Conservation (phyloP, 2,113 vertebrate genomes). For the Pelecanoides urinatrix region DNA sequence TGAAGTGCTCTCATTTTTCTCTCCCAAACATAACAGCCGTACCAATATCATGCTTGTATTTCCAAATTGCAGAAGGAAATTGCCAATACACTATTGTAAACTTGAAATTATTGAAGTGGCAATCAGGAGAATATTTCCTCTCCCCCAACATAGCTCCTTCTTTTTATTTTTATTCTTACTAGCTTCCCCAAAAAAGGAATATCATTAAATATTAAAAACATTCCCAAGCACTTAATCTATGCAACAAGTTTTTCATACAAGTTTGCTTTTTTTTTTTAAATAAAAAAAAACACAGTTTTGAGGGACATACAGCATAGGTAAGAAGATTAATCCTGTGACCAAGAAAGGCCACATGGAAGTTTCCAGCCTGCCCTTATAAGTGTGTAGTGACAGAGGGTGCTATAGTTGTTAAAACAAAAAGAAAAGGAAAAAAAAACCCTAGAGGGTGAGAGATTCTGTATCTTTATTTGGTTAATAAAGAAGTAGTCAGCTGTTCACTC, state of each 20-base stretch:
- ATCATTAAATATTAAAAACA: not conserved
- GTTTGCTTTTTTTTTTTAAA: not conserved
- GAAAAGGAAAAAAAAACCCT: too few species aligned
- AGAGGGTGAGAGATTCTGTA: not conserved
- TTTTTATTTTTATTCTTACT: not conserved
- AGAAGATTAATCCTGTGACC: not conserved
- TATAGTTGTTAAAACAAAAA: not conserved
- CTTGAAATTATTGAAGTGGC: not conserved
- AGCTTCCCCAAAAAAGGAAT: not conserved
- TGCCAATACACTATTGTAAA: not conserved
- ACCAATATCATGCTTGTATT: not conserved
- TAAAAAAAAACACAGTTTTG: not conserved
- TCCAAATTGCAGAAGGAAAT: not conserved
- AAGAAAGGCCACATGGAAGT: not conserved
- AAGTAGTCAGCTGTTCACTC: not conserved
- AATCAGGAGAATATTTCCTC: not conserved
- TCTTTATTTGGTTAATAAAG: not conserved
- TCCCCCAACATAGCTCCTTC: not conserved
- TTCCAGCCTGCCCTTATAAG: not conserved
- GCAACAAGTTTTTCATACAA: not conserved
- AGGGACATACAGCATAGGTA: not conserved
- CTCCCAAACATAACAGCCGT: not conserved
- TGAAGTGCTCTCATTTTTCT: not conserved
- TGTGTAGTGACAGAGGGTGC: not conserved
- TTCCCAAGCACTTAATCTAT: not conserved